Base-by-base conservation (phyloP, 2,113 vertebrate species). In the Bagarius yarrelli region DNA sequence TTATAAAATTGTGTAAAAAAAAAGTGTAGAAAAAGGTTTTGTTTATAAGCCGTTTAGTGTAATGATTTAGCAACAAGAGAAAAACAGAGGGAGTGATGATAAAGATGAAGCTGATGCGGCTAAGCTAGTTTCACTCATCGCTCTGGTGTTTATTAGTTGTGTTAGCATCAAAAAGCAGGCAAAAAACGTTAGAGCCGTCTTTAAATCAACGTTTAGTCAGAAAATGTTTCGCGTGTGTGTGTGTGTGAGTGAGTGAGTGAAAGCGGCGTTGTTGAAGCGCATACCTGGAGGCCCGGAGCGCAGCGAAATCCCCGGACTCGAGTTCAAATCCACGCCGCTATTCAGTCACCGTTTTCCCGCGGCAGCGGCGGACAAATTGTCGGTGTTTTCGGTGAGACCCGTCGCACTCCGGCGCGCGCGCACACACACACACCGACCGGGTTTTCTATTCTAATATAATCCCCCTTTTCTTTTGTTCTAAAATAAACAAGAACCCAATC, bases 261-360 rank as follows among this genome's bases (percentile, higher is more conserved):
- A 40, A 75, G 71, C 63, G 80, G 71, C 71, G 60, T 75, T 67
- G 60, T 44, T 76, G 12, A 66, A 34, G 59, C 80, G 86, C 91
- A 84, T 91, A 92, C 92, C 92, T 93, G 88, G 85, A 91, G 92
- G 93, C 91, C 91, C 89, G 89, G 83, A 80, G 84, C 87, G 81
- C 83, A 87, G 90, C 88, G 85, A 91, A 90, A 92, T 90, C 87
- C 91, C 90, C 91, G 85, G 91, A 23, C 91, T 93, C 9, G 91
- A 91, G 90, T 91, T 86, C 87, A 87, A 84, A 32, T 85, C 90
- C 91, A 88, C 91, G 88, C 92, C 91, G 92, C 90, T 88, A 88
- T 88, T 76, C 86, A 86, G 63, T 88, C 88, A 86, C 84, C 88
- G 89, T 85, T 32, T 59, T 36, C 40, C 85, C 82, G 91, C 87